phyloP scores from a whole-genome alignment of 2,888 invertebrate species.

The Ophion ellenae region DNA sequence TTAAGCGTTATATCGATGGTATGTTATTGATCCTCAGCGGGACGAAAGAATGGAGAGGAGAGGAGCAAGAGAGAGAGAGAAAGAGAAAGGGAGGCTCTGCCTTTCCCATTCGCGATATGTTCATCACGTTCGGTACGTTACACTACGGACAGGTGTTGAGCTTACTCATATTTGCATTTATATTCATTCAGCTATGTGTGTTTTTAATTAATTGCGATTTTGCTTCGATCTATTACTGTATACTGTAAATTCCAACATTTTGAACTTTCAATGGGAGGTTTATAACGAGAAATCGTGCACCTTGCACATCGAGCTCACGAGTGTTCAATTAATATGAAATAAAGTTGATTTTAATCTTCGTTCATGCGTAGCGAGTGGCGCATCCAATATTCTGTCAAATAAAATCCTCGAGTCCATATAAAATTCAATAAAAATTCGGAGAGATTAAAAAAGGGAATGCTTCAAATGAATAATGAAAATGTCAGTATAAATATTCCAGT shows the following conservation, averaged over 20 bases:
- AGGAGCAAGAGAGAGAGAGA: slow-evolving; percentile 1
- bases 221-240: neutral
- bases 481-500: slow-evolving; percentile 5
- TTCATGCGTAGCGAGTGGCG: too few species aligned
- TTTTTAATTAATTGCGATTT: slow-evolving; percentile 1
- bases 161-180: slow-evolving; percentile 42
- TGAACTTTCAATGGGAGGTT: neutral
- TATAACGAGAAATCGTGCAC: neutral
- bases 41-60: neutral
- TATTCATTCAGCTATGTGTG: slow-evolving; percentile 24
- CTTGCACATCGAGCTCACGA: neutral
- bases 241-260: neutral
- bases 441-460: neutral
- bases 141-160: slow-evolving; percentile 12
- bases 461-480: neutral
- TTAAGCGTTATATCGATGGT: slow-evolving; percentile 50
- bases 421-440: neutral
- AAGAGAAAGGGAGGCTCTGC: neutral
- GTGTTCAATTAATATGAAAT: neutral
- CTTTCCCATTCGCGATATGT: slow-evolving; percentile 41
- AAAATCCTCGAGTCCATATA: too few species aligned
- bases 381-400: too few species aligned
- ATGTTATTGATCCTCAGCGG: slow-evolving; percentile 50
- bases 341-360: neutral
- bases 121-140: slow-evolving; percentile 44